Base-by-base conservation (phyloP, 2,797 vertebrate species). In the Chrysocyon brachyurus region DNA sequence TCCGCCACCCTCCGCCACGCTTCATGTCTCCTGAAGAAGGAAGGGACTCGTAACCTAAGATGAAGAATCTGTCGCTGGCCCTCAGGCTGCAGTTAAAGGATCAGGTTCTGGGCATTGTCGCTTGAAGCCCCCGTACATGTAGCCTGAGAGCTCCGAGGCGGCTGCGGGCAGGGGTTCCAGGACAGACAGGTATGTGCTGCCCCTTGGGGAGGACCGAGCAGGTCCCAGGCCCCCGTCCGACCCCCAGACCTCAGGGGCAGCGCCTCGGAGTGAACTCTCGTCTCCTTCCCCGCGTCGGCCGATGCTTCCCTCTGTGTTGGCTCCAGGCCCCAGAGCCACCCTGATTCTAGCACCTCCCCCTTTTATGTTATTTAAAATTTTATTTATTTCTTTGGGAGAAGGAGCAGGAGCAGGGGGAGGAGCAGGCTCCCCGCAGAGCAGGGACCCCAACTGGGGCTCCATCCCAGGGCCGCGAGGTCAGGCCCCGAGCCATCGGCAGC, bases 11-110 rank as follows among this genome's bases (percentile, higher is more conserved):
- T 91, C 16, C 3, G 16, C 15, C 57, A 28, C 1, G 26, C 33
- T 63, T 82, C 16, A 33, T 70, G 17, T 87, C 10, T 86, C 22
- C 36, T 12, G 93, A 82, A 89, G 63, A 84, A 77, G 81, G 40
- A 96, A 33, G 4, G 59, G 36, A 87, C 72, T 81, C 17, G 31
- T 88, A 79, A 73, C 4, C 82, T 61, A 57, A 36, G 21, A 54
- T 1, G 40, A 54, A 87, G 36, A 68, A 56, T 36, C 26, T 66
- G 3, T 84, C 12, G 93, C 57, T 81, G 82, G 63, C 31, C 19
- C 46, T 86, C 61, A 83, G 52, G 6, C 91, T 94, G 31, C 59
- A 86, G 66, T 96, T 90, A 94, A 82, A 96, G 36, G 72, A 61
- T 33, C 49, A 57, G 61, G 24, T 12, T 54, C 83, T 84, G 73